Percentiles rank a stretch among this genome's conserved stretches.
These are phyloP conservation scores for Rhamphomyia laevipes DNA, from an alignment of 2,888 invertebrate species.

Conservation along the genomic window DNA sequence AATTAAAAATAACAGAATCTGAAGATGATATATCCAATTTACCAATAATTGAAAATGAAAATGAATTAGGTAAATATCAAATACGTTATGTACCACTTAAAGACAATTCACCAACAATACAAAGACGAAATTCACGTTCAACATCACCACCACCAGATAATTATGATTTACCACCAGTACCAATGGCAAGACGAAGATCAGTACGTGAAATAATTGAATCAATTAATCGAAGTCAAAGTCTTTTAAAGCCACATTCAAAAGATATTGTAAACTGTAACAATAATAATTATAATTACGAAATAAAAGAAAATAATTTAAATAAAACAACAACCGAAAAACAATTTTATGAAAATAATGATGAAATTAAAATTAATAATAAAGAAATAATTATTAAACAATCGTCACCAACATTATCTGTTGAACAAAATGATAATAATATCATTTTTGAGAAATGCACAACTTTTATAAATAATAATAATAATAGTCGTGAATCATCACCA, in stretches of 20 bases:
- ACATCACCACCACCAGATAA: not conserved
- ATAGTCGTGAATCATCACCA: constrained; percentile 31
- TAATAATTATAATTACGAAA: constrained; percentile 9
- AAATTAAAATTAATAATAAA: not conserved
- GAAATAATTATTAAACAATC: constrained; percentile 9
- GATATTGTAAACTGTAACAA: constrained; percentile 5
- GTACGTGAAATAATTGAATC: constrained; percentile 33
- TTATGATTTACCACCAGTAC: constrained; percentile 1
- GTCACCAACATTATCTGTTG: constrained; percentile 3
- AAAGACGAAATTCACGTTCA: constrained; percentile 1
- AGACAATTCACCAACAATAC: constrained; percentile 7
- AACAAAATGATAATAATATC: constrained; percentile 13
- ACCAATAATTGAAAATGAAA: constrained; percentile 2
- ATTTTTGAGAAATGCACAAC: constrained; percentile 30
- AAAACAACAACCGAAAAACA: not conserved
- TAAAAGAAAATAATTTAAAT: constrained; percentile 3
- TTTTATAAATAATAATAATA: constrained; percentile 23
- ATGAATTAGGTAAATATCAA: constrained; percentile 6
- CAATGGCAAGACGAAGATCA: constrained; percentile 14
- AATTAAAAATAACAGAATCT: constrained; percentile 17
- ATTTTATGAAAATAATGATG: not conserved
- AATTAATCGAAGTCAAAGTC: constrained; percentile 33
- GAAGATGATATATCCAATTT: constrained; percentile 11
- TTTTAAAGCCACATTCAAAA: constrained; percentile 20
- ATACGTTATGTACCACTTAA: constrained; percentile 15